phyloP scores from a whole-genome alignment of 2,113 vertebrate genomes.

The Syngnathus scovelli region DNA sequence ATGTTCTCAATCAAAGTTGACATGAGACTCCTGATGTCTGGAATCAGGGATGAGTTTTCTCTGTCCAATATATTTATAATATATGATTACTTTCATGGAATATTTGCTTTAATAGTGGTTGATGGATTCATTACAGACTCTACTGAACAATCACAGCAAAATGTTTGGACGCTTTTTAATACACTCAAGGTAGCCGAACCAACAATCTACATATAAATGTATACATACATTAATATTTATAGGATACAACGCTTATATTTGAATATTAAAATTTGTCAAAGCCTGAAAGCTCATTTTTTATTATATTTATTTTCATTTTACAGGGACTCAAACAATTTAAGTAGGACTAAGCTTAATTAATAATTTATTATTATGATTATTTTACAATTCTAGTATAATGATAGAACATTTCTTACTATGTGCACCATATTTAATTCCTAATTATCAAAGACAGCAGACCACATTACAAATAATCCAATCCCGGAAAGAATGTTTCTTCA shows the following conservation, averaged over 20 bases:
- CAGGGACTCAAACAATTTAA: background rate
- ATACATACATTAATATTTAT: no score
- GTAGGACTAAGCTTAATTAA: background rate
- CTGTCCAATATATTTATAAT: background rate
- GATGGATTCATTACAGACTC: background rate
- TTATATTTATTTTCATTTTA: background rate
- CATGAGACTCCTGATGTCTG: background rate
- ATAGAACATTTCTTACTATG: background rate
- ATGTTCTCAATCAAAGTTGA: constrained; percentile 39
- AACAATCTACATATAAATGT: no score
- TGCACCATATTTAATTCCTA: background rate
- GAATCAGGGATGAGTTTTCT: background rate
- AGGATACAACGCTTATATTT: no score
- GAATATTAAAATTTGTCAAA: background rate
- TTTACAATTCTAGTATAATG: no score
- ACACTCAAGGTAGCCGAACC: no score
- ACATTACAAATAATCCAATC: constrained; percentile 9
- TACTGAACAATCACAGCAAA: no score
- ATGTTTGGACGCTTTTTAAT: no score
- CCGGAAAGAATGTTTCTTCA: constrained; percentile 7
- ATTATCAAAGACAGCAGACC: background rate
- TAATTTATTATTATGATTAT: no score
- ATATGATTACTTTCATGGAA: background rate
- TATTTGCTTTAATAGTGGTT: background rate
- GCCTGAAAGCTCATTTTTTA: background rate